Evolutionary conservation across 2,888 invertebrate species (phyloP), one percentile per base, ranked within the genome.

Genomic region (Bellardia pandia): DNA sequence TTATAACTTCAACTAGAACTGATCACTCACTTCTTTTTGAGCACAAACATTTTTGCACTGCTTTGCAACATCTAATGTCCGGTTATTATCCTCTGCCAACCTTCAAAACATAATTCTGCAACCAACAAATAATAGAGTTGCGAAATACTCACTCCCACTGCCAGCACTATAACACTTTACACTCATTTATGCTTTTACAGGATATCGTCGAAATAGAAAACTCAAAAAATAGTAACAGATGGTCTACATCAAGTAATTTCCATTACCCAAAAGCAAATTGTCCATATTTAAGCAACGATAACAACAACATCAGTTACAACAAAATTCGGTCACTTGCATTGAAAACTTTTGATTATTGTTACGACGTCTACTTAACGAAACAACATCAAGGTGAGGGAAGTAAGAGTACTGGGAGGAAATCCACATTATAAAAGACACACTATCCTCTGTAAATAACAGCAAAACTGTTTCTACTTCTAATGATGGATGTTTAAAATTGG

Each of bases 401-500:
- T 8, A 30, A 62, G 11, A 40, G 2, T 51, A 45, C 2, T 11
- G 51, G 37, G 37, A 51, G 51, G 30, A 69, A 37, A 23, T 58
- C 6, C 42, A 16, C 68, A 58, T 69, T 69, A 42, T 13, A 62
- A 53, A 72, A 23, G 23, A 72, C 45, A 48, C 56, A 77, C 51
- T 78, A 48, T n/a, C 40, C 30, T n/a, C 16, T 72, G 78, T 74
- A 78, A 84, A 78, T 74, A 84, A 68, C 58, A 48, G 45, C 40
- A 53, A 30, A 83, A 83, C 81, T 84, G 71, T 77, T 81, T 62
- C 77, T 60, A 77, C 48, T 84, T 84, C 66, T 74, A 87, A 77
- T 87, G 86, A 87, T 81, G 77, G 62, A 87, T 87, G 86, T 68
- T 72, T 72, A 58, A 69, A 71, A 74, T 68, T 72, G 78, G 33